phyloP scores from a whole-genome alignment of 2,888 invertebrate genomes.

The Lathronympha strigana region DNA sequence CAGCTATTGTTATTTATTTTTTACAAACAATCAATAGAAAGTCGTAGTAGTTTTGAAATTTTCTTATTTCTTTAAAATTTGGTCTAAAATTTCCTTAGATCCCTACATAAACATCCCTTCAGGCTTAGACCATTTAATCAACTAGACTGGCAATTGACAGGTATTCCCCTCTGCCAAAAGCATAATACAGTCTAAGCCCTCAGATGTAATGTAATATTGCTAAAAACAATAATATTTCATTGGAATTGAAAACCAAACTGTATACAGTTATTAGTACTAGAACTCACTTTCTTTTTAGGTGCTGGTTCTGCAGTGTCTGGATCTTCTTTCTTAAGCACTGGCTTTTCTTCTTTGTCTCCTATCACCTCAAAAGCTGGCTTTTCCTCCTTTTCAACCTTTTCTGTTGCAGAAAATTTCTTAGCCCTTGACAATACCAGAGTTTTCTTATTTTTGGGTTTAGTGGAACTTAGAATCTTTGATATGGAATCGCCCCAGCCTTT shows the following conservation, averaged over 20 bases:
- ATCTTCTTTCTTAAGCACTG: conserved; percentile 63
- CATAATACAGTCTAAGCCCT: too few relatives aligned
- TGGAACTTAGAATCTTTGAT: conserved; percentile 89
- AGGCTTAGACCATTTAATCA: too few relatives aligned
- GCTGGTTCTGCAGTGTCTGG: conserved; percentile 58
- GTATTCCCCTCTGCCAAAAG: too few relatives aligned
- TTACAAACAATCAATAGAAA: background rate
- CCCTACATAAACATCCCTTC: too few relatives aligned
- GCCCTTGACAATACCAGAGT: conserved; percentile 91
- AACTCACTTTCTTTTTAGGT: conserved; percentile 68
- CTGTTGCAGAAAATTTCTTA: conserved; percentile 86
- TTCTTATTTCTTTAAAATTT: too few relatives aligned
- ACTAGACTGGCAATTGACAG: too few relatives aligned
- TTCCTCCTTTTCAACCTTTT: conserved; percentile 72
- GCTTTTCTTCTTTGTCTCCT: conserved; percentile 81
- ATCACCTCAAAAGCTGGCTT: conserved; percentile 88
- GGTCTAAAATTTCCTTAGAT: too few relatives aligned
- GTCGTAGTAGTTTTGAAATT: too few relatives aligned
- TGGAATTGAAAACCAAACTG: too few relatives aligned
- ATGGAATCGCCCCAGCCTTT: conserved; percentile 93
- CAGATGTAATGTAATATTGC: too few relatives aligned
- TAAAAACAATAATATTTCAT: too few relatives aligned
- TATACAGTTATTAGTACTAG: too few relatives aligned
- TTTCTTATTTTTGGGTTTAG: conserved; percentile 90
- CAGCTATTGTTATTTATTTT: background rate